Base-by-base conservation (phyloP, 2,888 invertebrate genomes). In the Antheraea yamamai region DNA sequence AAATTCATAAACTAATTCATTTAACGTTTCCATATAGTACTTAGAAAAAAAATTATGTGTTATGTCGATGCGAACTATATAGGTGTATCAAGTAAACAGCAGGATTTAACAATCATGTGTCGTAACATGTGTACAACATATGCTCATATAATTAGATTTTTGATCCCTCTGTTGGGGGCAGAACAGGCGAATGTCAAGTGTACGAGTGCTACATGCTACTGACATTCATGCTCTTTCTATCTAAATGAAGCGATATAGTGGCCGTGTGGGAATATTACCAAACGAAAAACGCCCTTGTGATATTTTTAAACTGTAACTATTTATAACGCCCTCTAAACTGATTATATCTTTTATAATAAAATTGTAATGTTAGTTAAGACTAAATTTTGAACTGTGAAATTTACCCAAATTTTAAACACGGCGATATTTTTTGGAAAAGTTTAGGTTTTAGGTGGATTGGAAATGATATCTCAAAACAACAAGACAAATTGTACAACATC, bases 131-230 rank as follows among this genome's bases (percentile, higher is more conserved):
- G 66, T 47, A 68, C 66, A 23, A 20, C 58, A 71, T 23, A 58
- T 72, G 58, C 14, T 71, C 51, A 71, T 74, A 70, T 20, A 73
- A 71, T 61, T 80, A 79, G 79, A 83, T 81, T 83, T 82, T 83
- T 86, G 85, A 87, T 88, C 85, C 81, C 83, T 79, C 77, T 78
- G 79, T 55, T 68, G 66, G 68, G 51, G 79, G 77, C 81, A 79
- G 80, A 81, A 35, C 75, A 70, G 58, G 81, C 83, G 88, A 91
- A 92, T 92, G 92, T 92, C 92, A 92, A 92, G 92, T 92, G 91
- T 92, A 91, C 90, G 87, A 80, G 26, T 51, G 47, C 18, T 66
- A 72, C 52, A 52, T n/a, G 75, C 20, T 75, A 61, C 61, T 61
- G 23, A 61, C 20, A 20, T 47, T 51, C 39, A n/a, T 52, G n/a